Conservation (phyloP, 2,113 vertebrate species). For the Ploceus nigricollis region DNA sequence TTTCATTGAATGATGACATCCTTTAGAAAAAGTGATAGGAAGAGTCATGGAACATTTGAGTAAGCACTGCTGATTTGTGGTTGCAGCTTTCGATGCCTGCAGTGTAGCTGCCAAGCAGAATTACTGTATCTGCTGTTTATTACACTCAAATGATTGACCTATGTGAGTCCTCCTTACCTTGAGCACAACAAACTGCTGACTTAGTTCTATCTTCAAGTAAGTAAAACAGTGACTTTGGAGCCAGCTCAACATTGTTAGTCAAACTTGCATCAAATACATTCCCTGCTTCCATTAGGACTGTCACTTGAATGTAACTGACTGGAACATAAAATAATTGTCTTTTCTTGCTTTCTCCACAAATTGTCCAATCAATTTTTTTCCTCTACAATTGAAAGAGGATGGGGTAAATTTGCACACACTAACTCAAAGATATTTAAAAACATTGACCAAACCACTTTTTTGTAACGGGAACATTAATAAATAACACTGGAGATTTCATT, state of each 20-base stretch:
- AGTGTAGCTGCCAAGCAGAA: constrained; percentile 28
- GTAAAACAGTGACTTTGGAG: constrained; percentile 42
- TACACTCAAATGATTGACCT: constrained; percentile 42
- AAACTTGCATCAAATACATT: constrained; percentile 8
- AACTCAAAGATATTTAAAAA: neutral
- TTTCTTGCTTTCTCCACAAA: constrained; percentile 28
- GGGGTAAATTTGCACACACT: neutral
- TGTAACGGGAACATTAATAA: neutral
- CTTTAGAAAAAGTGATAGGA: constrained; percentile 27
- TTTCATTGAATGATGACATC: constrained; percentile 26
- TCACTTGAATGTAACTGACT: constrained; percentile 18
- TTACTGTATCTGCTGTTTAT: constrained; percentile 58
- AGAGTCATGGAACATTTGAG: constrained; percentile 43
- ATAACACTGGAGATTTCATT: neutral
- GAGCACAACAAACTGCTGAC: constrained; percentile 44
- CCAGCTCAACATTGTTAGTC: constrained; percentile 4
- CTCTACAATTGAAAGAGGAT: neutral
- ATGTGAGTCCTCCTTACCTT: constrained; percentile 46
- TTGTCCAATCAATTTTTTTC: neutral
- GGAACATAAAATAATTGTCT: constrained; percentile 54
- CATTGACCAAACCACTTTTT: neutral
- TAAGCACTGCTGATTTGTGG: constrained; percentile 49
- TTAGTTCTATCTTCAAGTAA: constrained; percentile 11
- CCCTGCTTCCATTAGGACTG: constrained; percentile 4
- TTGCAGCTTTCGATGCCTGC: neutral